Conservation (phyloP, 2,888 invertebrate species). For the Oegoconia quadripuncta region DNA sequence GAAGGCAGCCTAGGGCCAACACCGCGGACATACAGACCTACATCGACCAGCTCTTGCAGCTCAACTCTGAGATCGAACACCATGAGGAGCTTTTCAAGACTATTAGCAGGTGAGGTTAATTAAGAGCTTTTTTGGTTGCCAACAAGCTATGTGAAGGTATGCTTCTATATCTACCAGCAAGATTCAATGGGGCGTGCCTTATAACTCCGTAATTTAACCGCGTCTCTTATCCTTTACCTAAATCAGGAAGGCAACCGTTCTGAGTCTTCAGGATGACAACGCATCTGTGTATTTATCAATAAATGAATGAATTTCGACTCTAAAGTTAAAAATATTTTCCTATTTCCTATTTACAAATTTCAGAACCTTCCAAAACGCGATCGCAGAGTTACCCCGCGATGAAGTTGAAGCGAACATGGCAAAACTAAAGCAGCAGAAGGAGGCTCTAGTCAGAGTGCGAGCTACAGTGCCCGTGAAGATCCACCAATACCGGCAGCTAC, state of each 20-base stretch:
- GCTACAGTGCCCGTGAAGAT: constrained; percentile 90
- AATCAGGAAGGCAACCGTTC: too few relatives aligned
- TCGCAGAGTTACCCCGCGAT: constrained; percentile 93
- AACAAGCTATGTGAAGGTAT: too few relatives aligned
- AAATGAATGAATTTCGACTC: background rate
- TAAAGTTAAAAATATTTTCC: background rate
- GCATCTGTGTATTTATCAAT: too few relatives aligned
- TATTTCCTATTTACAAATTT: constrained; percentile 10
- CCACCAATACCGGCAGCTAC: constrained; percentile 88
- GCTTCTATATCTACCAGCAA: too few relatives aligned
- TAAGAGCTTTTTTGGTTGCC: too few relatives aligned
- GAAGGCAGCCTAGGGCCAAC: constrained; percentile 84
- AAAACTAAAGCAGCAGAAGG: constrained; percentile 92
- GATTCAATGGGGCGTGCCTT: too few relatives aligned
- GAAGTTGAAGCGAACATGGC: constrained; percentile 95
- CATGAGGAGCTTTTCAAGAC: constrained; percentile 94
- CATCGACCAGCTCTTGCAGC: constrained; percentile 85
- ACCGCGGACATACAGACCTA: constrained; percentile 89
- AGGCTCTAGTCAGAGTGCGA: constrained; percentile 89
- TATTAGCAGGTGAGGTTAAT: constrained; percentile 84
- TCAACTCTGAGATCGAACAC: constrained; percentile 90
- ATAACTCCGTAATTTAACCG: too few relatives aligned
- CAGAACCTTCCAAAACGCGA: constrained; percentile 92
- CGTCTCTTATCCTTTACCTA: too few relatives aligned
- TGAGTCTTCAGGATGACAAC: too few relatives aligned